Evolutionary conservation across 2,113 vertebrate species (phyloP).

Genomic region (Boleophthalmus pectinirostris): DNA sequence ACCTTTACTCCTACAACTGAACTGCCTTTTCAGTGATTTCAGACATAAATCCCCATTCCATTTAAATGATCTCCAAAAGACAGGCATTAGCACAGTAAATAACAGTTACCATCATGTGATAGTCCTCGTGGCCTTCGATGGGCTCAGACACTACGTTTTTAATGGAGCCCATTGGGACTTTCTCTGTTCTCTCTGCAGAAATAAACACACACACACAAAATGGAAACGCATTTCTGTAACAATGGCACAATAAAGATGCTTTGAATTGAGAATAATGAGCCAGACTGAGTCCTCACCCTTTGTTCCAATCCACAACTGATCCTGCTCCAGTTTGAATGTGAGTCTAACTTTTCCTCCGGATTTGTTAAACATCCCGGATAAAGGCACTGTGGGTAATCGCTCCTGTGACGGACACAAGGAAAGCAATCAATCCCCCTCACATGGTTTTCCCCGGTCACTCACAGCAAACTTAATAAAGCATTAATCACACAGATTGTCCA

Average conservation of each 20-base stretch:
- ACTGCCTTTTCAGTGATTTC: neutral
- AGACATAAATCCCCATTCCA: neutral
- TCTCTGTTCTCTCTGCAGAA: conserved; percentile 93
- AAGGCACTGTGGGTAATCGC: conserved; percentile 93
- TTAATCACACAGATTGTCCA: neutral
- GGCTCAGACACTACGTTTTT: conserved; percentile 98
- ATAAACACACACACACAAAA: conserved; percentile 22
- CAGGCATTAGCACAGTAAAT: neutral
- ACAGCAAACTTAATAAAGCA: neutral
- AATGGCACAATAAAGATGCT: conserved; percentile 1
- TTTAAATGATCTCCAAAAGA: neutral
- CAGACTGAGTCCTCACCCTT: conserved; percentile 83
- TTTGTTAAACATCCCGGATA: conserved; percentile 98
- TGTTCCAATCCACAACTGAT: conserved; percentile 98
- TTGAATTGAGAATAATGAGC: neutral
- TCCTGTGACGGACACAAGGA: conserved; percentile 76
- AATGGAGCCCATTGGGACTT: conserved; percentile 98
- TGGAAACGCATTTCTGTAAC: neutral
- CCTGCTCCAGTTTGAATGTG: conserved; percentile 98
- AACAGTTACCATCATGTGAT: conserved; percentile 94
- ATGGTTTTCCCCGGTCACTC: neutral
- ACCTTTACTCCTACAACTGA: neutral
- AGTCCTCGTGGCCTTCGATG: conserved; percentile 97
- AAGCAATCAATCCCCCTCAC: conserved; percentile 1
- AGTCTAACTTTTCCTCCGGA: conserved; percentile 96